These are phyloP conservation scores for Baccha elongata DNA, from an alignment of 2,888 invertebrate species.

Conservation along the genomic window DNA sequence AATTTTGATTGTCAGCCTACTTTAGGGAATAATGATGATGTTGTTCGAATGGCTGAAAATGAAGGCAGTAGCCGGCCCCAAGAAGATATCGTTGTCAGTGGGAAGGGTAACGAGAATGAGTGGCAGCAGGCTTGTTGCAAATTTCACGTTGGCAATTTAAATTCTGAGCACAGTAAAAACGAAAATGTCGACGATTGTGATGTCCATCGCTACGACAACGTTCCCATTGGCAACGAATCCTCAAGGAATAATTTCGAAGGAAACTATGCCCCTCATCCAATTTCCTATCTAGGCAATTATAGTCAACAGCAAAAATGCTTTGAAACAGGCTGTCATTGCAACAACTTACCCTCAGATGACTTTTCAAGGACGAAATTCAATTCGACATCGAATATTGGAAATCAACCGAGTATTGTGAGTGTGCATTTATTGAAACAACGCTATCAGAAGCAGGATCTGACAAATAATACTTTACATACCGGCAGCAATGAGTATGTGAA, in stretches of 20 bases:
- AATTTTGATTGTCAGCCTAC: slow-evolving; percentile 68
- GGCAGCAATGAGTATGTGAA: slow-evolving; percentile 72
- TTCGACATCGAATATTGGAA: slow-evolving; percentile 64
- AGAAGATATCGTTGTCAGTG: slow-evolving; percentile 6
- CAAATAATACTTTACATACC: slow-evolving; percentile 43
- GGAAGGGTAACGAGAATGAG: slow-evolving; percentile 1
- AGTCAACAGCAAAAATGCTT: slow-evolving; percentile 53
- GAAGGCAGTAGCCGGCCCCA: slow-evolving; percentile 26
- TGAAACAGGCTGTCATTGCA: slow-evolving; percentile 52
- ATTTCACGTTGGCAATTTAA: slow-evolving; percentile 42
- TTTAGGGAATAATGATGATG: slow-evolving; percentile 48
- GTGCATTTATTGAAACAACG: slow-evolving; percentile 74
- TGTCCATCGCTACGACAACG: slow-evolving; percentile 59
- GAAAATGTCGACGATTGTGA: slow-evolving; percentile 34
- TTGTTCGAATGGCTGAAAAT: slow-evolving; percentile 63
- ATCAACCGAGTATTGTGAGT: slow-evolving; percentile 57
- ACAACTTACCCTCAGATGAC: slow-evolving; percentile 36
- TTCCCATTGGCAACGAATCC: slow-evolving; percentile 29
- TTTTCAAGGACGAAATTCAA: slow-evolving; percentile 69
- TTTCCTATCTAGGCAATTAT: slow-evolving; percentile 54
- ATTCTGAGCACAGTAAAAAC: slow-evolving; percentile 30
- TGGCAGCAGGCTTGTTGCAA: slow-evolving; percentile 47
- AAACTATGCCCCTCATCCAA: neutral
- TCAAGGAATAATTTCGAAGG: slow-evolving; percentile 22
- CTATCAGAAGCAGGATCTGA: slow-evolving; percentile 68